These are phyloP conservation scores for Zaprionus africanus DNA, from an alignment of 1,140 invertebrate genomes.

Conservation along the genomic window DNA sequence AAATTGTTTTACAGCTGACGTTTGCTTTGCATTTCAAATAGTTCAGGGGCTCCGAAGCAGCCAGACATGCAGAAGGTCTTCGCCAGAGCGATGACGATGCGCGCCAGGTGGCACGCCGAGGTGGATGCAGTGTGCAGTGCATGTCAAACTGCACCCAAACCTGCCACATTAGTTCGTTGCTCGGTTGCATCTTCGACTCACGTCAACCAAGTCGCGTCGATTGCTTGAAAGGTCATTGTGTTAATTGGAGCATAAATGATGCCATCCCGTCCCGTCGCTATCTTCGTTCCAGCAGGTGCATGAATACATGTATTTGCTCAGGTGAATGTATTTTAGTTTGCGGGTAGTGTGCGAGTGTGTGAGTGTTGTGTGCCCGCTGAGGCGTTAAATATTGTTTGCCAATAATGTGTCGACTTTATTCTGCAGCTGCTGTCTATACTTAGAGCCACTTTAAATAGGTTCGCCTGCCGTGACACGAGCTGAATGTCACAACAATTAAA, in stretches of 20 bases:
- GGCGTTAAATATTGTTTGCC: constrained; percentile 72
- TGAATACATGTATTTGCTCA: constrained; percentile 14
- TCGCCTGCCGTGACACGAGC: background rate
- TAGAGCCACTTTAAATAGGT: constrained; percentile 46
- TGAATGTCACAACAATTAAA: background rate
- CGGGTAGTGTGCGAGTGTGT: background rate
- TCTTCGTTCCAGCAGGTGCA: constrained; percentile 39
- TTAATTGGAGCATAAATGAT: constrained; percentile 79
- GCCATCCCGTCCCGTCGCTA: constrained; percentile 48
- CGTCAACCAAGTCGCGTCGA: constrained; percentile 43
- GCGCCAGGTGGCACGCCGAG: background rate
- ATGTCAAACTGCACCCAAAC: constrained; percentile 32
- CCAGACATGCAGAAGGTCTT: constrained; percentile 23
- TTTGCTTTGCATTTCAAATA: constrained; percentile 82
- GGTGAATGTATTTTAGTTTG: constrained; percentile 7
- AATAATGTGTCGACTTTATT: constrained; percentile 51
- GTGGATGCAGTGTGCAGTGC: constrained; percentile 15
- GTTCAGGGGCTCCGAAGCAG: constrained; percentile 39
- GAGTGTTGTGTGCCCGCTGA: constrained; percentile 43
- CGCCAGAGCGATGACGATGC: too few relatives aligned
- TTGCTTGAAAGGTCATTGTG: constrained; percentile 71
- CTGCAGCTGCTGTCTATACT: constrained; percentile 34
- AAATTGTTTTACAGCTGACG: constrained; percentile 81
- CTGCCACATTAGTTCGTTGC: background rate
- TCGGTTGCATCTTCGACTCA: constrained; percentile 4